A percentile compares a stretch with the other conserved stretches of the same genome.
Conservation (phyloP, 2,888 invertebrate genomes). For the Nephrocerus scutellatus region DNA sequence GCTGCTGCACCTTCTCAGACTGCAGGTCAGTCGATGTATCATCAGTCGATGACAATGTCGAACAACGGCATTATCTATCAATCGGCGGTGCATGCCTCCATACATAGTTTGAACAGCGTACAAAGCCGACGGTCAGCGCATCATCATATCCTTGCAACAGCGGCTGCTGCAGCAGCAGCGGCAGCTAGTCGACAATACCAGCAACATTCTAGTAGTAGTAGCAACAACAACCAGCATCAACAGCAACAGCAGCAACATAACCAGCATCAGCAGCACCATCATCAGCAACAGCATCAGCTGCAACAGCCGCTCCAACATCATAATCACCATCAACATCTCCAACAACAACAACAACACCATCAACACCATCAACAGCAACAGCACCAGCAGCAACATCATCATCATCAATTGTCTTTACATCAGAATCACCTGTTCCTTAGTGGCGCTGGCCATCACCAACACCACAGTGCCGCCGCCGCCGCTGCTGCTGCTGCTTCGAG, state of each 20-base stretch:
- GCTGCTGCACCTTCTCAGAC: constrained; percentile 33
- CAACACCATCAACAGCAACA: constrained; percentile 31
- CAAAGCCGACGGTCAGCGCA: constrained; percentile 41
- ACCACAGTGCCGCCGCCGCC: constrained; percentile 36
- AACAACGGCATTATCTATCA: constrained; percentile 48
- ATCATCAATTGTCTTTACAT: constrained; percentile 31
- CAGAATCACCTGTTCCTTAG: constrained; percentile 36
- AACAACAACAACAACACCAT: constrained; percentile 33
- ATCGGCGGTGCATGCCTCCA: constrained; percentile 45
- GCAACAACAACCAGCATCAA: constrained; percentile 21
- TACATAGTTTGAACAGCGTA: constrained; percentile 44
- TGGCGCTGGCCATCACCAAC: too few species aligned
- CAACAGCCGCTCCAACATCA: too few species aligned
- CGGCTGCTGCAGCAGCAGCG: constrained; percentile 36
- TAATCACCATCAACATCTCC: constrained; percentile 29
- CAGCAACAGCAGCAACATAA: constrained; percentile 20
- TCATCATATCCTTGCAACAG: constrained; percentile 43
- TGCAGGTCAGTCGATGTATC: constrained; percentile 41
- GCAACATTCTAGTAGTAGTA: constrained; percentile 31
- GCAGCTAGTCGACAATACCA: constrained; percentile 31
- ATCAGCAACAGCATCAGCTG: constrained; percentile 23
- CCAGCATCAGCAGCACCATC: constrained; percentile 18
- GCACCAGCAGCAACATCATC: constrained; percentile 28
- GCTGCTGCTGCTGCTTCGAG: constrained; percentile 47
- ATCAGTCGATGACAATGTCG: constrained; percentile 44